Base-by-base conservation (phyloP, 1,140 invertebrate species). In the Drosophila orosa region DNA sequence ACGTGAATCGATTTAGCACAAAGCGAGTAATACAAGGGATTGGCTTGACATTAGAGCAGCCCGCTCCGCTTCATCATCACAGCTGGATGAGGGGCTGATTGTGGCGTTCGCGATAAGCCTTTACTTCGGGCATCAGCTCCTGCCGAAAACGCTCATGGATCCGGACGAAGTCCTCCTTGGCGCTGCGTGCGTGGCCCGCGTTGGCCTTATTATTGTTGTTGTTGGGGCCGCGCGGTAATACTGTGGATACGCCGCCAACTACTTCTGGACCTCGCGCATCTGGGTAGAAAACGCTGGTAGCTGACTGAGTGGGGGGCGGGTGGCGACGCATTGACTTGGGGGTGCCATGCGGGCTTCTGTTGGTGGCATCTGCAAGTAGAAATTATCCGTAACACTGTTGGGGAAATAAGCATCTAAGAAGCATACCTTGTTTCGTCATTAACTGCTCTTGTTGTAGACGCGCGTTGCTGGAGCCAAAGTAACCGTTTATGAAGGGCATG, bases 401-500 rank as follows among this genome's bases (percentile, higher is more conserved):
- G 24, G 57, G 52, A 50, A 68, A 84, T 31, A 69, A 52, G 54
- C 67, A 90, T 40, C 63, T 75, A 24, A 81, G 1, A 40, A 44
- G 35, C 77, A 22, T 27, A 73, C 75, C 67, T 76, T 50, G 35
- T 44, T 73, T 66, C 52, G 52, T 59, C 56, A 59, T 45, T 10
- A 50, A 19, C 13, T 31, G 45, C 15, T 62, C 40, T 5, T 60
- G 78, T 42, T 86, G 69, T 2, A 48, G 55, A 17, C 80, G 61
- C 33, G 90, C 81, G 25, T 86, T 91, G 56, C 79, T 82, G 9
- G 75, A 83, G 1, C 75, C 84, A 52, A 92, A 83, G 42, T 91
- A 74, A 13, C 83, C 80, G 15, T 82, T 68, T 31, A 84, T 73
- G 47, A 91, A 84, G 3, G 80, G 78, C 58, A 78, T 73, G 1